phyloP scores from a whole-genome alignment of 2,888 invertebrate species.

The Arrhopalites spinosus region DNA sequence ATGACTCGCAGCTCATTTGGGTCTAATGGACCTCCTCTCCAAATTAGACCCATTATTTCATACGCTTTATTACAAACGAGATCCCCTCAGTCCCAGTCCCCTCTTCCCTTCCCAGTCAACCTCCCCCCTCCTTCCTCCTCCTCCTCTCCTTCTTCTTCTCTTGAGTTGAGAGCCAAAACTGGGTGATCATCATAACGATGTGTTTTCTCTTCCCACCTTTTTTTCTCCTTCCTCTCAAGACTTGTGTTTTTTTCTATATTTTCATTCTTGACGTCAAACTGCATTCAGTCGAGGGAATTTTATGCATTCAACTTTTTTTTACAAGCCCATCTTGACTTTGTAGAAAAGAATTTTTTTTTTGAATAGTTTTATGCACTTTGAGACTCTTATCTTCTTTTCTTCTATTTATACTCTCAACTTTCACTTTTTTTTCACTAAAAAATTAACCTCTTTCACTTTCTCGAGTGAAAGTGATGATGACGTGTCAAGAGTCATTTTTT shows the following conservation, averaged over 20 bases:
- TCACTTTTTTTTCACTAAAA: too few species aligned
- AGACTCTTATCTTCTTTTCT: too few species aligned
- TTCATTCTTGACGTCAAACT: neutral
- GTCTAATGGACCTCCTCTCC: slow-evolving; percentile 39
- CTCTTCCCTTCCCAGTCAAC: slow-evolving; percentile 20
- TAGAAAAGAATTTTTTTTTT: too few species aligned
- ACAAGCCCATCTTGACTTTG: too few species aligned
- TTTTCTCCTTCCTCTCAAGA: neutral
- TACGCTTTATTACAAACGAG: slow-evolving; percentile 41
- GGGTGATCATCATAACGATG: neutral
- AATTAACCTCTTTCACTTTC: too few species aligned
- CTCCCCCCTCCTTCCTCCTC: neutral
- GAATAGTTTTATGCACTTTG: too few species aligned
- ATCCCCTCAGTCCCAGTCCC: slow-evolving; percentile 18
- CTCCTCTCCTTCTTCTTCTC: neutral
- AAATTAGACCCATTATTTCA: slow-evolving; percentile 45
- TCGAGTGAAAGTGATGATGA: too few species aligned
- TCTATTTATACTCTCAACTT: neutral
- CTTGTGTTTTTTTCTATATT: neutral
- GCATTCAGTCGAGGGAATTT: too few species aligned
- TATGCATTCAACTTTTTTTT: too few species aligned
- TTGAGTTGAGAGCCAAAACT: neutral
- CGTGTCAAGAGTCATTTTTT: too few species aligned
- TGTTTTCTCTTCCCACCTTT: neutral
- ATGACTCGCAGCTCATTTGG: slow-evolving; percentile 42